These are phyloP conservation scores for Hydrocynus forskahlii DNA, from an alignment of 2,797 vertebrate genomes.

Conservation along the genomic window DNA sequence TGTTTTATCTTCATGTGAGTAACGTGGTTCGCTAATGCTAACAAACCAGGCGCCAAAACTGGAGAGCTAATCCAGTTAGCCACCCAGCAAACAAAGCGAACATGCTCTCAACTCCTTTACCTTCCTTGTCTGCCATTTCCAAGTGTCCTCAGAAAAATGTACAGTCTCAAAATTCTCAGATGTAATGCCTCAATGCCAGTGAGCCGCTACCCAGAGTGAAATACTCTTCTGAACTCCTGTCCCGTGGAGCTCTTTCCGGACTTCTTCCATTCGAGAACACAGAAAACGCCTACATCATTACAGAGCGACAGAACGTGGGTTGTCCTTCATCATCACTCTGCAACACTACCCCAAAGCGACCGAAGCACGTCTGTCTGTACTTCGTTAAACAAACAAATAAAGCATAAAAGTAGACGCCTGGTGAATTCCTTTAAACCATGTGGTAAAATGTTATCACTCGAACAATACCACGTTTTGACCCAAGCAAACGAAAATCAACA, in stretches of 20 bases:
- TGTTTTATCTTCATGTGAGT: neutral
- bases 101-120: slow-evolving; percentile 38
- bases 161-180: slow-evolving; percentile 1
- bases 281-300: neutral
- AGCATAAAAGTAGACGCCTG: neutral
- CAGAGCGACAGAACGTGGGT: neutral
- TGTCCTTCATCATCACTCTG: neutral
- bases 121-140: slow-evolving; percentile 62
- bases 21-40: neutral
- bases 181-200: neutral
- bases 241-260: slow-evolving; percentile 4
- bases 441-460: slow-evolving; percentile 32
- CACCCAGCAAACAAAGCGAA: slow-evolving; percentile 38
- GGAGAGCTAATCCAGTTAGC: slow-evolving; percentile 16
- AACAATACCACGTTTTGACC: neutral
- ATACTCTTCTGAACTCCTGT: slow-evolving; percentile 12
- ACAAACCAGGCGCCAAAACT: neutral
- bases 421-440: neutral
- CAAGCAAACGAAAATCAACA: neutral
- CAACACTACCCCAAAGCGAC: neutral
- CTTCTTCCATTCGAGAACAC: slow-evolving; percentile 31
- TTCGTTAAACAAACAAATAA: neutral
- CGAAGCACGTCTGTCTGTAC: neutral
- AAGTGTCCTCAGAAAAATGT: neutral
- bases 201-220: neutral